phyloP scores from a whole-genome alignment of 2,888 invertebrate species.

The Chouioia cunea region DNA sequence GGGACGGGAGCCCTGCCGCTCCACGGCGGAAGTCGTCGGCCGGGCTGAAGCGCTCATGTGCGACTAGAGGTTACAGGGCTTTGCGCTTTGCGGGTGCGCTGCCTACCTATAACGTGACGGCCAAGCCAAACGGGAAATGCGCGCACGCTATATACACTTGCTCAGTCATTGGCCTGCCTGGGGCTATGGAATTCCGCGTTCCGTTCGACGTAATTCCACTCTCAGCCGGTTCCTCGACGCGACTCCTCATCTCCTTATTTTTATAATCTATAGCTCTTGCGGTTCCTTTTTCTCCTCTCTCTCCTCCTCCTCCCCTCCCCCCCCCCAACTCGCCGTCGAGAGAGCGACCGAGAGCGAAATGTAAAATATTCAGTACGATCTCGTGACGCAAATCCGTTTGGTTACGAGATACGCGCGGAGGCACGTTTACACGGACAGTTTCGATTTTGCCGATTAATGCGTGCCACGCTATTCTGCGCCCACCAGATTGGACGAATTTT shows the following conservation, averaged over 20 bases:
- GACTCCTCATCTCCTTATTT: not conserved
- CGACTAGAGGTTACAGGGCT: too few relatives aligned
- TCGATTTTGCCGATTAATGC: constrained; percentile 13
- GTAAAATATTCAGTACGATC: too few relatives aligned
- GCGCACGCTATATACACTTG: constrained; percentile 18
- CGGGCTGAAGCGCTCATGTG: constrained; percentile 1
- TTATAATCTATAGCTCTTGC: not conserved
- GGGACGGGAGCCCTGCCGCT: constrained; percentile 12
- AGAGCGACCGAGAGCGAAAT: too few relatives aligned
- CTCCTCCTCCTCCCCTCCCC: not conserved
- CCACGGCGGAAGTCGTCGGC: constrained; percentile 35
- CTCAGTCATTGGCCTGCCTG: constrained; percentile 44
- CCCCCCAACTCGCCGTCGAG: not conserved
- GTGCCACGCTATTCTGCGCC: too few relatives aligned
- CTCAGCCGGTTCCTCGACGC: constrained; percentile 19
- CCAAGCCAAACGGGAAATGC: constrained; percentile 33
- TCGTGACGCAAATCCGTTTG: too few relatives aligned
- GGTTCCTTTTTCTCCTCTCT: not conserved
- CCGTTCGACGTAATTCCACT: constrained; percentile 43
- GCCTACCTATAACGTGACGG: not conserved
- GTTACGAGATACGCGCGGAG: too few relatives aligned
- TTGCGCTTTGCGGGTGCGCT: too few relatives aligned
- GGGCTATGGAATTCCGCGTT: constrained; percentile 47
- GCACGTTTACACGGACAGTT: not conserved
- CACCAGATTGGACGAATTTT: too few relatives aligned